Base-by-base conservation (phyloP, 2,113 vertebrate species). In the Gnathonemus longibarbis region DNA sequence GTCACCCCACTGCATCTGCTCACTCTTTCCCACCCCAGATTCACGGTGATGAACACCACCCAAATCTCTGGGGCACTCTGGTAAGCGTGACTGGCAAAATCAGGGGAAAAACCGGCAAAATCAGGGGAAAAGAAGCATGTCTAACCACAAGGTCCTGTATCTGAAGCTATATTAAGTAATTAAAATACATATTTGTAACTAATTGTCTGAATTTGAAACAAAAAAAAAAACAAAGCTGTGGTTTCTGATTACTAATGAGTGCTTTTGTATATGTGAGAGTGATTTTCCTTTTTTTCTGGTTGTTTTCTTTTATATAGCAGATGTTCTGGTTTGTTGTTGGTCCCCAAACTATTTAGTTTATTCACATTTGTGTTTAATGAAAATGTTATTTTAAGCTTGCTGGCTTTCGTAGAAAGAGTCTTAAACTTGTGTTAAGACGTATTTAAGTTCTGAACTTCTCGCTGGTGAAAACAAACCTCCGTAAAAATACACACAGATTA, bases 351-450 rank as follows among this genome's bases (percentile, higher is more conserved):
- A n/a, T 74, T 89, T 70, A 8, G 46, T 45, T 89, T 49, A 48
- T 49, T 31, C 88, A 52, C 88, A 77, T 77, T 66, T 80, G 62
- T 77, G n/a, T 80, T 27, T 35, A 46, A 80, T 66, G 24, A 77
- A 48, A 27, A 49, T 45, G 77, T 80, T 77, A 35, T 77, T 35
- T 66, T n/a, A 50, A 74, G 46, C 62, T 48, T 89, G 45, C 45
- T 50, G 45, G 62, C 27, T 46, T 89, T 31, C 8, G 50, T 45
- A 92, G 62, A 42, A 83, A 2, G 80, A 88, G 45, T 86, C n/a
- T 86, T 39, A 80, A 39, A 42, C 35, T 80, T 74, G 66, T 74
- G 66, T 74, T 80, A 80, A 80, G 74, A 80, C 13, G 17, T 80
- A 80, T 80, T 39, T 42, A 42, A 80, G 35, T 80, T 42, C 35